These are phyloP conservation scores for Himantopus leucocephalus DNA, from an alignment of 2,113 vertebrate species.

Conservation along the genomic window DNA sequence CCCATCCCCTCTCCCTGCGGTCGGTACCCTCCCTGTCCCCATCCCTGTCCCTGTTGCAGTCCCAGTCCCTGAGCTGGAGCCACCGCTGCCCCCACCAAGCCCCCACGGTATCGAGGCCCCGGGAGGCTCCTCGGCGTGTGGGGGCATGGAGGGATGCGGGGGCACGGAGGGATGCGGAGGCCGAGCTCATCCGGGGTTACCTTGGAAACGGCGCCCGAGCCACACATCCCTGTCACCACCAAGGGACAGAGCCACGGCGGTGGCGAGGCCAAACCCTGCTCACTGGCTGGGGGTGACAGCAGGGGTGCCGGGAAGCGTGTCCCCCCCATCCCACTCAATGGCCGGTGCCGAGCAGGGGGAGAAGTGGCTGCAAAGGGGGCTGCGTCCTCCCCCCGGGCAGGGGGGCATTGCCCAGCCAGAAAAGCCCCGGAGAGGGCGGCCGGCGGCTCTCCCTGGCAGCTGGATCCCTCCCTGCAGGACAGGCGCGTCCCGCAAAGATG, in stretches of 20 bases:
- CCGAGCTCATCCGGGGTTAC: slow-evolving; percentile 42
- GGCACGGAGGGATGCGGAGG: slow-evolving; percentile 2
- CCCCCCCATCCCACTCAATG: rapidly evolving
- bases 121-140: not conserved
- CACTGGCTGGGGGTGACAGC: not conserved
- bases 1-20: not conserved
- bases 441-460: not conserved
- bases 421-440: not conserved
- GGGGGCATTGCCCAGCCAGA: not conserved
- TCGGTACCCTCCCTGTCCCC: not conserved
- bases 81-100: not conserved
- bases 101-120: not conserved
- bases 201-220: slow-evolving; percentile 54
- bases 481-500: not conserved
- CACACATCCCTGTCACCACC: slow-evolving; percentile 35
- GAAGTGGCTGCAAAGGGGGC: not conserved
- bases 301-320: not conserved
- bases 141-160: not conserved
- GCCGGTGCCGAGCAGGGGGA: not conserved
- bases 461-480: not conserved
- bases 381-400: rapidly evolving
- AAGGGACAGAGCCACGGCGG: not conserved
- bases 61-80: not conserved
- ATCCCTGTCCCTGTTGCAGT: not conserved
- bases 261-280: not conserved